Evolutionary conservation across 2,888 invertebrate species (phyloP), one percentile per base, ranked within the genome.

Genomic region (Baccha elongata): DNA sequence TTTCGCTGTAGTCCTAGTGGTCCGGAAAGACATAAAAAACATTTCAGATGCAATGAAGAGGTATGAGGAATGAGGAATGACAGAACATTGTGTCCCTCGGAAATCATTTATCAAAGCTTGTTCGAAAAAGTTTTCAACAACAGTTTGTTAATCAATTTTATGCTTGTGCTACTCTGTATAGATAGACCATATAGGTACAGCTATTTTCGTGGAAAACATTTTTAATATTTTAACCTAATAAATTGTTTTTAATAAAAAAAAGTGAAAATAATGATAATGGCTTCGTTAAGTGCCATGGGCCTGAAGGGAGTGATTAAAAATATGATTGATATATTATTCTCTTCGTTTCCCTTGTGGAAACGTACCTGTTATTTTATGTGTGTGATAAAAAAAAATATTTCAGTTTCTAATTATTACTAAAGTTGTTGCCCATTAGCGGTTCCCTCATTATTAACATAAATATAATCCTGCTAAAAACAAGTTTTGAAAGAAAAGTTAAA

Each of bases 301-400:
- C 55, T 55, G 10, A 4, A 37, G 55, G 55, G 55, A 15, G 55
- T 37, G 55, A 37, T 37, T 37, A 55, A 55, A 55, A 55, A 21
- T 50, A 37, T 55, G 55, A 55, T 55, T 55, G 37, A 55, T 55
- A 37, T 23, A 8, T 37, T 55, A 7, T 37, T 7, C 23, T n/a
- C n/a, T n/a, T n/a, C n/a, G n/a, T n/a, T n/a, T n/a, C n/a, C n/a
- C n/a, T 23, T 37, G 35, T 21, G n/a, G 13, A 10, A 55, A 23
- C 21, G n/a, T 21, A 37, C 37, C 3, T 23, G 15, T 37, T 35
- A 21, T 53, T 6, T 46, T 8, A 8, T 10, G 26, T 10, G 29
- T 13, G 8, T 50, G 7, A n/a, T 11, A 19, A n/a, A 53, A 8
- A 37, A 15, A 37, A 32, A 23, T 23, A 4, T 23, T 23, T 23